These are phyloP conservation scores for Solea senegalensis DNA, from an alignment of 2,113 vertebrate genomes.

Conservation along the genomic window DNA sequence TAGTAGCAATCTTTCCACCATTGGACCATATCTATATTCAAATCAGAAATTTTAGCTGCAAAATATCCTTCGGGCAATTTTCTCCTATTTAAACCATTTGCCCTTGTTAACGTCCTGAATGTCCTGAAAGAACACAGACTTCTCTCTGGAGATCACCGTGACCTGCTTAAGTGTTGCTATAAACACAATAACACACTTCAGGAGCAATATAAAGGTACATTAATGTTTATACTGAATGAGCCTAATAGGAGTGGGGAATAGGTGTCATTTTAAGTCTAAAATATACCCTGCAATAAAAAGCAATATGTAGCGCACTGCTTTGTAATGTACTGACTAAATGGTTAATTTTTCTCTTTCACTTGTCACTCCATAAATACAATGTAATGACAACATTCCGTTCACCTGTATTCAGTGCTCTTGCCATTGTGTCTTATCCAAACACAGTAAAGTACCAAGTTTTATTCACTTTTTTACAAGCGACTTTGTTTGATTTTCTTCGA, in stretches of 20 bases:
- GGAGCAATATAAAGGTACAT: slow-evolving; percentile 46
- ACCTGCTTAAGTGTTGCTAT: slow-evolving; percentile 40
- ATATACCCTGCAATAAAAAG: slow-evolving; percentile 24
- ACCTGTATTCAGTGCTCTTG: slow-evolving; percentile 7
- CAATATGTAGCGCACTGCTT: slow-evolving; percentile 6
- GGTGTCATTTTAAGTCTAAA: slow-evolving; percentile 31
- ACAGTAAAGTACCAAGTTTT: slow-evolving; percentile 56
- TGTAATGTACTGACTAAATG: slow-evolving; percentile 42
- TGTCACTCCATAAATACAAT: slow-evolving; percentile 24
- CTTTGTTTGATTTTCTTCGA: slow-evolving; percentile 24
- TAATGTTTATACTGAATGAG: slow-evolving; percentile 38
- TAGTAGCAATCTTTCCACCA: neutral
- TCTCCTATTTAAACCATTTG: slow-evolving; percentile 13
- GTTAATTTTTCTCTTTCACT: slow-evolving; percentile 4
- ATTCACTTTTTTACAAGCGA: slow-evolving; percentile 1
- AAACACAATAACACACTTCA: slow-evolving; percentile 33
- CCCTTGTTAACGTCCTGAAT: slow-evolving; percentile 31
- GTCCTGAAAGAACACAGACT: slow-evolving; percentile 8
- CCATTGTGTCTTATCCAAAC: slow-evolving; percentile 30
- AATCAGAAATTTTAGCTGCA: slow-evolving; percentile 7
- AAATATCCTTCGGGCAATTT: slow-evolving; percentile 9
- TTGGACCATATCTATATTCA: neutral
- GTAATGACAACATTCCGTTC: slow-evolving; percentile 6
- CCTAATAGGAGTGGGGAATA: slow-evolving; percentile 3
- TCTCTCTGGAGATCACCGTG: slow-evolving; percentile 13